Conservation (phyloP, 2,888 invertebrate genomes). For the Cremastinae sp. region DNA sequence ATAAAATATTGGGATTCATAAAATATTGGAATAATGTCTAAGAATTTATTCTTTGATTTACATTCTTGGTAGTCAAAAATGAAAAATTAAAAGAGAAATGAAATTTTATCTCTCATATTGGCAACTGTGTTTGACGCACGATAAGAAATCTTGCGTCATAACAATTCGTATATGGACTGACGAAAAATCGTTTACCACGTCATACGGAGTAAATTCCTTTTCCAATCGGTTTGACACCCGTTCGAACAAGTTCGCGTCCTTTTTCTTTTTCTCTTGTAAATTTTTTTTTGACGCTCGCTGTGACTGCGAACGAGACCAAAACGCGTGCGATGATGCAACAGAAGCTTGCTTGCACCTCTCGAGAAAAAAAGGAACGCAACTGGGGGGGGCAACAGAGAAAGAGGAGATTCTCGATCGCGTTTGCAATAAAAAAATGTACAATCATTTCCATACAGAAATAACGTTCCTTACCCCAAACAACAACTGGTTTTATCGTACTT, state of each 20-base stretch:
- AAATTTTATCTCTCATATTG: neutral
- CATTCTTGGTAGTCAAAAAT: no score
- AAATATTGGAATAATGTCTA: no score
- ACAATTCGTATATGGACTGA: conserved; percentile 65
- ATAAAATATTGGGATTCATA: no score
- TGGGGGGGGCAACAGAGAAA: conserved; percentile 36
- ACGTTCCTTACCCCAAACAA: conserved; percentile 63
- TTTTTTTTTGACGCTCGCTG: conserved; percentile 29
- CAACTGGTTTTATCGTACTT: conserved; percentile 72
- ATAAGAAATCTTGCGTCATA: conserved; percentile 57
- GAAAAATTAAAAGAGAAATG: no score
- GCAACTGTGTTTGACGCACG: neutral
- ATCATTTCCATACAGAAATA: conserved; percentile 72
- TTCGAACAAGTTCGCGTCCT: conserved; percentile 20
- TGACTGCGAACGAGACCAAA: conserved; percentile 30
- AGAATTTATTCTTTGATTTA: no score
- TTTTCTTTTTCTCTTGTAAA: conserved; percentile 10
- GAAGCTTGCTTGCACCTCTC: no score
- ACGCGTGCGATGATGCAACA: conserved; percentile 34
- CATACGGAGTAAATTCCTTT: conserved; percentile 25
- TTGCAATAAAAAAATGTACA: conserved; percentile 69
- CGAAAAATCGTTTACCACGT: conserved; percentile 68
- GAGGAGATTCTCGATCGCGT: conserved; percentile 41
- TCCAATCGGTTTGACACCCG: conserved; percentile 30
- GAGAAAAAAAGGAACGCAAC: conserved; percentile 30